A percentile compares a stretch with the other conserved stretches of the same genome.
phyloP scores from a whole-genome alignment of 2,888 invertebrate genomes.

The Mythimna impura region DNA sequence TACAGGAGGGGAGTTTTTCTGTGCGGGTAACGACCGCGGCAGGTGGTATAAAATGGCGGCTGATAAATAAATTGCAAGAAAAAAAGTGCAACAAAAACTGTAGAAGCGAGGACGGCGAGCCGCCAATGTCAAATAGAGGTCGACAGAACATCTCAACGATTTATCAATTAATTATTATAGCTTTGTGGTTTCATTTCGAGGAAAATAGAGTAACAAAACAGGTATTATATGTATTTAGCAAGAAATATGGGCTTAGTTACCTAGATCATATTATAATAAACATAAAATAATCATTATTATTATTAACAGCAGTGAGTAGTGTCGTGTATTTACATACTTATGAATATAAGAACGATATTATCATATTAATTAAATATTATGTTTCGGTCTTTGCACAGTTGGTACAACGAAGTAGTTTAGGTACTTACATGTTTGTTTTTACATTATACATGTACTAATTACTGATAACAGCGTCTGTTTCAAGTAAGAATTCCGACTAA shows the following conservation, averaged over 20 bases:
- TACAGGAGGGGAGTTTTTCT: constrained; percentile 86
- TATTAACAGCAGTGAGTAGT: constrained; percentile 22
- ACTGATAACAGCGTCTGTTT: constrained; percentile 36
- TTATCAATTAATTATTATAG: constrained; percentile 38
- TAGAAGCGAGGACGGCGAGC: constrained; percentile 70
- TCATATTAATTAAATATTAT: constrained; percentile 43
- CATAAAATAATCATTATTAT: constrained; percentile 23
- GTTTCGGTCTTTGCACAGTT: constrained; percentile 48
- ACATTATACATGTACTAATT: constrained; percentile 35
- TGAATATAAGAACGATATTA: constrained; percentile 32
- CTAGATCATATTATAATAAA: constrained; percentile 24
- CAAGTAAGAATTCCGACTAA: constrained; percentile 19
- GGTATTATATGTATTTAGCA: constrained; percentile 17
- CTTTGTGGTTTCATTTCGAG: constrained; percentile 39
- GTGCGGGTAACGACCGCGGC: constrained; percentile 88
- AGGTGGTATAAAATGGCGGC: constrained; percentile 87
- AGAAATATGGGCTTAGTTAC: constrained; percentile 15
- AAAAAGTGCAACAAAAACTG: constrained; percentile 86
- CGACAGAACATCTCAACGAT: constrained; percentile 67
- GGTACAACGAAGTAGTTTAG: constrained; percentile 23
- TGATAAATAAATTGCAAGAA: constrained; percentile 81
- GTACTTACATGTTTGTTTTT: constrained; percentile 27
- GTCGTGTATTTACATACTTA: constrained; percentile 20
- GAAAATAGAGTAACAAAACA: constrained; percentile 44
- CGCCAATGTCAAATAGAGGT: constrained; percentile 88